Evolutionary conservation across 1,140 invertebrate species (phyloP), one percentile per base, ranked within the genome.

Genomic region (Agrypnia vestita): DNA sequence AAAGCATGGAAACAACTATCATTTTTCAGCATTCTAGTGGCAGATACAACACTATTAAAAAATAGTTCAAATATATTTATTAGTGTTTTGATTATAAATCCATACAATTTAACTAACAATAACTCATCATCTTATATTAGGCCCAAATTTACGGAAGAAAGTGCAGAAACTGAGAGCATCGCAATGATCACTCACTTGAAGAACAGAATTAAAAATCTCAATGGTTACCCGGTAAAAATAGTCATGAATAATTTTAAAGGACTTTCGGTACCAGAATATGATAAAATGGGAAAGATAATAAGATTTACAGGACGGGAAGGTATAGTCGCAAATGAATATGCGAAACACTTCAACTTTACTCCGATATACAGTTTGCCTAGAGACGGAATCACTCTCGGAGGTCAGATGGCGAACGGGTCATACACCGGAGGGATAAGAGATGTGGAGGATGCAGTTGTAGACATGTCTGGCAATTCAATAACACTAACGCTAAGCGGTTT

Each of bases 341-440:
- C 77, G 4, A 82, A 51, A 35, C 12, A 79, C 12, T 55, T 82
- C 61, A 82, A 82, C 44, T 82, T 79, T 56, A 78, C 46, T 47
- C 80, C 80, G 13, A 49, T 82, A 43, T 82, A 82, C 53, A 49
- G 49, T 10, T 47, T 64, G 47, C 67, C 61, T n/a, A 78, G 51
- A 55, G 62, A 77, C 17, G 80, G 71, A 49, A 71, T 69, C 13
- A 9, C 9, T 59, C 56, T 59, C 51, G 72, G 72, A 21, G 72
- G 72, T 1, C 11, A 17, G 13, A 71, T 10, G 1, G 6, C 56
- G n/a, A 80, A 80, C 43, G 79, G 72, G 51, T 55, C 49, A 13
- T 51, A 19, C 3, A 53, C 56, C 8, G 64, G 67, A 13, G 56
- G 62, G 25, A 43, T 72, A 43, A 44, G 44, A 47, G 69, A 78